Evolutionary conservation across 2,888 invertebrate species (phyloP), one percentile per base, ranked within the genome.

Genomic region (Timema cristinae): DNA sequence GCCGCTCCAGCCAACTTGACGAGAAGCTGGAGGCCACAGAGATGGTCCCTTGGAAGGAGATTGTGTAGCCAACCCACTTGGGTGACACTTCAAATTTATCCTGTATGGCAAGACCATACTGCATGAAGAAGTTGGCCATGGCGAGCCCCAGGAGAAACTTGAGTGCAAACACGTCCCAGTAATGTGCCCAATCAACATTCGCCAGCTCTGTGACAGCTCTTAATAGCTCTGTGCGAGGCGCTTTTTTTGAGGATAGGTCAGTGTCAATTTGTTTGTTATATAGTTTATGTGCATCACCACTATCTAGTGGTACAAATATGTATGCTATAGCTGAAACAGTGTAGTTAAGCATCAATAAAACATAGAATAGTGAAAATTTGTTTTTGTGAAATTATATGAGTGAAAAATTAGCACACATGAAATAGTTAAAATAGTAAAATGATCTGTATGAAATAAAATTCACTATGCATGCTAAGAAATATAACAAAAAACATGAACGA

Each of bases 31-130:
- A 83, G 50, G 85, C 71, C 8, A 87, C 84, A 52, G 86, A 86
- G 66, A 74, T 66, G 11, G 84, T 79, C 75, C 88, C 87, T 79
- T 88, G 87, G 75, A 87, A 86, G 70, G 89, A 88, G 78, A 89
- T 87, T 47, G 86, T 85, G 79, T 89, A 89, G 10, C 89, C 89
- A 72, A 87, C 80, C 79, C 85, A 83, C 77, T 86, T 86, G 72
- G 87, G 87, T 61, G 87, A 82, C 51, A 88, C 78, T 11, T 83
- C 77, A 79, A 84, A 88, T 54, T 82, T 82, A 72, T 86, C 84
- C 81, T 85, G 84, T 66, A 89, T 79, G 77, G 85, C 85, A 54
- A 86, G 75, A n/a, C 85, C 80, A 81, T 88, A 88, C 78, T 85
- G 88, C 6, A 86, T 85, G 80, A 86, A 87, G 78, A 86, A 87